phyloP scores from a whole-genome alignment of 2,888 invertebrate genomes.

The Eupithecia dodoneata region DNA sequence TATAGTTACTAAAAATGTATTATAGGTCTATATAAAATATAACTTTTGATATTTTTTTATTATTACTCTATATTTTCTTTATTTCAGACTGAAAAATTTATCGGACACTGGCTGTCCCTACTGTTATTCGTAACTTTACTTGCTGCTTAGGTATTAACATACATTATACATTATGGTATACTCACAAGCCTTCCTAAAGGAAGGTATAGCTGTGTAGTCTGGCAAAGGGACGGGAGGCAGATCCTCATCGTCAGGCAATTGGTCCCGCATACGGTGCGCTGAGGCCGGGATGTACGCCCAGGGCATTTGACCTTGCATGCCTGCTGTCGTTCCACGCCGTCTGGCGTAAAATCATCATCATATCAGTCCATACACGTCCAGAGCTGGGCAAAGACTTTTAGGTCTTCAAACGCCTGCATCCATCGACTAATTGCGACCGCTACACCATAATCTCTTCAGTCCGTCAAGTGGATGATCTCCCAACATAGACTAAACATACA shows the following conservation, averaged over 20 bases:
- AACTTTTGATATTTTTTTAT: background rate
- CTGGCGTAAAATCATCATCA: constrained; percentile 42
- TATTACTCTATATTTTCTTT: background rate
- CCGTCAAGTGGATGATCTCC: too few species aligned
- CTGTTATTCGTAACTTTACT: background rate
- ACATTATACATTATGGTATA: constrained; percentile 23
- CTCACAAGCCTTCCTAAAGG: constrained; percentile 74
- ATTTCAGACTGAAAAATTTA: background rate
- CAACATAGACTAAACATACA: too few species aligned
- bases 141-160: background rate
- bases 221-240: constrained; percentile 85
- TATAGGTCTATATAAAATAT: background rate
- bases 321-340: constrained; percentile 70
- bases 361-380: background rate
- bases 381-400: background rate
- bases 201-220: constrained; percentile 82
- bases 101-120: background rate
- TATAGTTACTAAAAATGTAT: too few species aligned
- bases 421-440: too few species aligned
- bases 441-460: too few species aligned
- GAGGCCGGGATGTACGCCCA: constrained; percentile 84
- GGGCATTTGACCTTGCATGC: constrained; percentile 84
- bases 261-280: constrained; percentile 72
- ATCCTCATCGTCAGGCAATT: constrained; percentile 79
- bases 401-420: too few species aligned